Base-by-base conservation (phyloP, 2,797 vertebrate species). In the Tolypeutes matacus region DNA sequence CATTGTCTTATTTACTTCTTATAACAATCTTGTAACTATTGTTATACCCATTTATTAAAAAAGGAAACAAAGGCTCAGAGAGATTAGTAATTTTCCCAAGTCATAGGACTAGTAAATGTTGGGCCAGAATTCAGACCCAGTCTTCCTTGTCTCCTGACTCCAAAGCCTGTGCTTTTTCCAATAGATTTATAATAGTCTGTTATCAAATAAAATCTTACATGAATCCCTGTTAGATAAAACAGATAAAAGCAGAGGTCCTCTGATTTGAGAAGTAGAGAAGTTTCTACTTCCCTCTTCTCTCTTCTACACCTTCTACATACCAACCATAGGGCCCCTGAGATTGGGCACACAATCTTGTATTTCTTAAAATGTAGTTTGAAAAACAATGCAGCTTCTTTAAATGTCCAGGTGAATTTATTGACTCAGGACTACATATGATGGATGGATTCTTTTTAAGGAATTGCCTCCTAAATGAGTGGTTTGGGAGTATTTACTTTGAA, bases 1-100 rank as follows among this genome's bases (percentile, higher is more conserved):
- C 29, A 46, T 94, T 83, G 42, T 80, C 53, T 75, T 85, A 53
- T n/a, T 96, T 70, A 78, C 56, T 85, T 87, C 18, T 91, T 72
- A 65, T 29, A 81, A 46, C 6, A 34, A 2, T 49, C 62, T 29
- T 77, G 2, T 34, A 72, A 42, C 64, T 93, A 64, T 51, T 94
- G 51, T 93, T 93, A 21, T 94, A 34, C 34, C 27, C 17, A 78
- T 91, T 86, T 89, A 82, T 76, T 67, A 42, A 78, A 96, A 78
- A 73, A 72, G 56, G n/a, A 85, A 75, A 81, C 12, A 27, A 53
- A 86, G 49, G 73, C 27, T 76, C 49, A 7, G 42, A 86, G 89
- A 58, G 27, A 15, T 72, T 42, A 75, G 9, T 81, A 49, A 78
- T 53, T 69, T 94, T 89, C 36, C 62, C 7, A 56, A 75, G 67